Base-by-base conservation (phyloP, 2,113 vertebrate genomes). In the Pterocles gutturalis region DNA sequence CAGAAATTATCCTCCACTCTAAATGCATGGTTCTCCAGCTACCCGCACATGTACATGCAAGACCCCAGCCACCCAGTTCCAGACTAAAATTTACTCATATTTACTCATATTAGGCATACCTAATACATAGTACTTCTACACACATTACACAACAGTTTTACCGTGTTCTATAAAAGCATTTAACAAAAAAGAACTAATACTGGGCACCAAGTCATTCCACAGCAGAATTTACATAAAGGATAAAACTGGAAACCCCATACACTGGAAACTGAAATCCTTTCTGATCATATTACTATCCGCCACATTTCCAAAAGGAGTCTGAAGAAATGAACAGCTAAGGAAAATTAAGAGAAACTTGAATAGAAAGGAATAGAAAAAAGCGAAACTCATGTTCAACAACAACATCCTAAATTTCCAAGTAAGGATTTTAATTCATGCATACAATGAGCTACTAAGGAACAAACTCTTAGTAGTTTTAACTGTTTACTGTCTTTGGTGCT, bases 11-110 rank as follows among this genome's bases (percentile, higher is more conserved):
- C 26, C 26, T 60, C n/a, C 6, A 11, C 7, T 58, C 31, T 41
- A 83, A 87, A 12, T 22, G 20, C 20, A 53, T 22, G 24, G 10
- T 78, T 73, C 51, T 57, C 3, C 64, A 81, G 54, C 41, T 87
- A 66, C 11, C 4, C 54, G 36, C 26, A 76, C 5, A 49, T 0
- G 0, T 11, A 53, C 7, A 66, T 5, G 0, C 24, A 76, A 46
- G 9, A 89, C 25, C 33, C 43, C 53, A 61, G 64, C 11, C 33
- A 72, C 17, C 0, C 33, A 36, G 6, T 31, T 89, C 13, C 41
- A 73, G 53, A 49, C 19, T 60, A 75, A 54, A 89, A 89, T 57
- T 61, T 48, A 82, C 17, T 83, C 21, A 8, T 41, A 38, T 41
- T 25, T 48, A 79, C 17, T 83, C 18, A 8, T 41, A 38, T 41